Base-by-base conservation (phyloP, 2,797 vertebrate species). In the Dendrocincla tyrannina region DNA sequence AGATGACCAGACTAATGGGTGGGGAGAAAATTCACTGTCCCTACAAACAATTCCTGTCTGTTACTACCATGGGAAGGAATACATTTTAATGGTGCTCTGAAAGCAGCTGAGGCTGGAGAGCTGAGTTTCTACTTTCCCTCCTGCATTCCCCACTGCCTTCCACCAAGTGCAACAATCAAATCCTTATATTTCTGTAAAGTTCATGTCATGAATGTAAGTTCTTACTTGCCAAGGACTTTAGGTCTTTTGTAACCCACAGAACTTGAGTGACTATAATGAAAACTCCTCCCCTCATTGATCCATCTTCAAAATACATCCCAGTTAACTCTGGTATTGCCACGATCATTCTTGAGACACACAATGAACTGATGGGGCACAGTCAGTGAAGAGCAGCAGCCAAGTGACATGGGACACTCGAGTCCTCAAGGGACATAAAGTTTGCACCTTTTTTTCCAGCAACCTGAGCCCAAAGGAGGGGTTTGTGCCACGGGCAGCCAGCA, bases 131-230 rank as follows among this genome's bases (percentile, higher is more conserved):
- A 2, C 63, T 46, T 77, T 60, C 24, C 41, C 14, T 70, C 19
- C 23, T 79, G 13, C 22, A 52, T 70, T 70, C 91, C 69, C 37
- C 30, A 14, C 8, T 44, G 28, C 20, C 28, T 80, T 19, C 60
- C 56, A 77, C 58, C 5, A 58, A 32, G 5, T 8, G 5, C 32
- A 88, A 42, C 19, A 62, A 27, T 5, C 2, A 79, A 53, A 80
- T 32, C 33, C 33, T 47, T 24, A 0, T 9, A 47, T 66, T 70
- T 70, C 11, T 52, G 17, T 35, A 7, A 92, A 92, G 17, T 5
- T 42, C 2, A 3, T 35, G 37, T 24, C 15, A 67, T 15, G 6
- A 15, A n/a, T n/a, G 0, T 2, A n/a, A 42, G 5, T 42, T 88
- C 37, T 79, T 68, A 44, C 8, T 59, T 60, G 8, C 32, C 16